phyloP scores from a whole-genome alignment of 2,888 invertebrate genomes.

The Tinea semifulvella region DNA sequence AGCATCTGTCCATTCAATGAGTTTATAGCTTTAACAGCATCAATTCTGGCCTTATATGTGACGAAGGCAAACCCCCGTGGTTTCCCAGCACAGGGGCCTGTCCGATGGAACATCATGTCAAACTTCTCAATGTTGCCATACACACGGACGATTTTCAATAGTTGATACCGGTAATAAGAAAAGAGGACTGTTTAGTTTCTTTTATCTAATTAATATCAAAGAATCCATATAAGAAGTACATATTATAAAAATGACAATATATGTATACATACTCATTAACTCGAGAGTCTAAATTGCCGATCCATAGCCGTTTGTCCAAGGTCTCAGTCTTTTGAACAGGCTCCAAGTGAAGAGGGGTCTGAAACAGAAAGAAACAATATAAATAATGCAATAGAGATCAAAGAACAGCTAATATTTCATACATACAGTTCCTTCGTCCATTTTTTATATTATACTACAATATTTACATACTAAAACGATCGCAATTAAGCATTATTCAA shows the following conservation, averaged over 20 bases:
- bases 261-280: slow-evolving; percentile 91
- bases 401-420: slow-evolving; percentile 10
- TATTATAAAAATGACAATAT: too few species aligned
- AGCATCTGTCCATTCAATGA: slow-evolving; percentile 78
- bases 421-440: slow-evolving; percentile 41
- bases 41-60: slow-evolving; percentile 75
- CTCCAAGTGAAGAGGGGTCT: slow-evolving; percentile 65
- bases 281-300: slow-evolving; percentile 89
- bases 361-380: slow-evolving; percentile 20
- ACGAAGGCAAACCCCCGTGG: slow-evolving; percentile 95
- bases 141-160: slow-evolving; percentile 95
- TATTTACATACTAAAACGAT: not conserved
- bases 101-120: slow-evolving; percentile 93
- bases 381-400: too few species aligned
- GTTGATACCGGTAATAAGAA: slow-evolving; percentile 85
- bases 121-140: slow-evolving; percentile 94
- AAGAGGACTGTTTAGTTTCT: slow-evolving; percentile 1
- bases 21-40: slow-evolving; percentile 77
- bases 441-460: slow-evolving; percentile 17
- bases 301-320: slow-evolving; percentile 84
- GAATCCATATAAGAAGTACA: not conserved
- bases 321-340: slow-evolving; percentile 60
- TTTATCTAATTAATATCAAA: not conserved
- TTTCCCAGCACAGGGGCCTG: slow-evolving; percentile 87
- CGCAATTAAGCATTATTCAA: too few species aligned